Conservation (phyloP, 1,140 invertebrate species). For the Pteromalus puparum region DNA sequence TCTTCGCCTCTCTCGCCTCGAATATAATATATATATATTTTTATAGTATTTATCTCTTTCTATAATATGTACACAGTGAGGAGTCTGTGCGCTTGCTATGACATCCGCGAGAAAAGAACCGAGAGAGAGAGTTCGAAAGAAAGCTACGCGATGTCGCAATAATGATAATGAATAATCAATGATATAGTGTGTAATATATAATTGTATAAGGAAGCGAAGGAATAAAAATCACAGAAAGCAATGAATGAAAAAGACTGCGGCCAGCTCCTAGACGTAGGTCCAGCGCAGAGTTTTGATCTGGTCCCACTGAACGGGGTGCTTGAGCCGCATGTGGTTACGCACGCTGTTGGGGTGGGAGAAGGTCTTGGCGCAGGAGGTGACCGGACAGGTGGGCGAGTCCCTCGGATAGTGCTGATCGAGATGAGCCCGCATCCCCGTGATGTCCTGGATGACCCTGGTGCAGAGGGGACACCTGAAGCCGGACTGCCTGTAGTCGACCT, state of each 20-base stretch:
- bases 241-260: neutral
- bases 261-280: slow-evolving; percentile 73
- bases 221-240: slow-evolving; percentile 13
- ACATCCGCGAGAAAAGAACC: neutral
- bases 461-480: slow-evolving; percentile 82
- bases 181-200: too few relatives aligned
- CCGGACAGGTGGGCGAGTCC: slow-evolving; percentile 87
- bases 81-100: neutral
- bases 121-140: slow-evolving; percentile 20
- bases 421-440: slow-evolving; percentile 82
- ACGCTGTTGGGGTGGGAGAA: slow-evolving; percentile 89
- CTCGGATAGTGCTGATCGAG: slow-evolving; percentile 88
- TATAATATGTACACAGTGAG: neutral
- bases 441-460: slow-evolving; percentile 78
- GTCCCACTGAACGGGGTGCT: slow-evolving; percentile 86
- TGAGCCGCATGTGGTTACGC: slow-evolving; percentile 88
- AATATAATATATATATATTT: slow-evolving; percentile 52
- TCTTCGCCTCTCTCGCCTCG: slow-evolving; percentile 42
- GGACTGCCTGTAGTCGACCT: slow-evolving; percentile 50
- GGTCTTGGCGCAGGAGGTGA: slow-evolving; percentile 82
- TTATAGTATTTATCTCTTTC: slow-evolving; percentile 18
- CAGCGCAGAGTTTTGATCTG: slow-evolving; percentile 88
- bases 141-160: neutral
- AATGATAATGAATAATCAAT: neutral
- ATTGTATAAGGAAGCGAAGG: neutral